Percentiles rank a stretch among this genome's conserved stretches.
phyloP scores from a whole-genome alignment of 2,797 vertebrate genomes.

The Astyanax mexicanus region DNA sequence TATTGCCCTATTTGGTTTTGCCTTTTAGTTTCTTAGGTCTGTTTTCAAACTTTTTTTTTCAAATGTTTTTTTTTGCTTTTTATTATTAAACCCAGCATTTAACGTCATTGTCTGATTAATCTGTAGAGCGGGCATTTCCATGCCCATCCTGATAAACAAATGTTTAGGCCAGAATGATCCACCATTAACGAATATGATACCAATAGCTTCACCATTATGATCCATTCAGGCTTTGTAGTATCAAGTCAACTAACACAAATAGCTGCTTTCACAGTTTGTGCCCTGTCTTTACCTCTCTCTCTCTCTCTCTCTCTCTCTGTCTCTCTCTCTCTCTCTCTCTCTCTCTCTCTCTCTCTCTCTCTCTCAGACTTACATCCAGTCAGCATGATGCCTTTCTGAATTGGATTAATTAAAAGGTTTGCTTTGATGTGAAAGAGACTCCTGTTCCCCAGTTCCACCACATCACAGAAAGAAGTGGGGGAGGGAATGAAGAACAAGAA shows the following conservation, averaged over 20 bases:
- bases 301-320: not conserved
- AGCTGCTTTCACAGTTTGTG: not conserved
- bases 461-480: not conserved
- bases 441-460: not conserved
- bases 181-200: too few species aligned
- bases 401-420: constrained; percentile 42
- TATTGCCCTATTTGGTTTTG: too few species aligned
- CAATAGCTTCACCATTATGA: not conserved
- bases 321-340: not conserved
- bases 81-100: too few species aligned
- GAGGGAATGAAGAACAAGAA: too few species aligned
- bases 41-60: too few species aligned
- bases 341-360: not conserved
- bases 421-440: constrained; percentile 37
- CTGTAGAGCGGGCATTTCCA: too few species aligned
- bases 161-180: too few species aligned
- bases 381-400: constrained; percentile 18
- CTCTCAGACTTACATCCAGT: not conserved
- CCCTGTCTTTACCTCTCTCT: not conserved
- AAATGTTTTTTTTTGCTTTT: too few species aligned
- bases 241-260: not conserved
- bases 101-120: too few species aligned
- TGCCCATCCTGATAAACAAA: too few species aligned
- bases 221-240: too few species aligned
- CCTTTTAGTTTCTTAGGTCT: too few species aligned